Conservation (phyloP, 2,888 invertebrate genomes). For the Synanthedon myopaeformis region DNA sequence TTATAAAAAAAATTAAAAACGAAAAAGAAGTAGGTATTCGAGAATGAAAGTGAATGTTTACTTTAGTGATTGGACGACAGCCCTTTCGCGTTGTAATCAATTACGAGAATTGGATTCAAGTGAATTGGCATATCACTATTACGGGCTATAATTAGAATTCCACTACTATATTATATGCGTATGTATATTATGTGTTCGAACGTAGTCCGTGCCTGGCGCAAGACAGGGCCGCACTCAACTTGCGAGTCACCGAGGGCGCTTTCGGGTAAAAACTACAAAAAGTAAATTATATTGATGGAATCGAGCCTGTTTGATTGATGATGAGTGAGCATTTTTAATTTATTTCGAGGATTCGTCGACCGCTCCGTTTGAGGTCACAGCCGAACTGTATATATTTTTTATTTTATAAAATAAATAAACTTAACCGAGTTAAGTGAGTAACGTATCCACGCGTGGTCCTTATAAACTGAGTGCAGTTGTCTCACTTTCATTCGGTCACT, state of each 20-base stretch:
- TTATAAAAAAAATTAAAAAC: background rate
- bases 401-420: conserved; percentile 5
- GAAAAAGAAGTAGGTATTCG: background rate
- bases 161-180: background rate
- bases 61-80: background rate
- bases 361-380: conserved; percentile 39
- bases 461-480: too few species aligned
- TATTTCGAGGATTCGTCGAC: conserved; percentile 60
- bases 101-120: conserved; percentile 24
- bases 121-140: conserved; percentile 6
- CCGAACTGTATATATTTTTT: conserved; percentile 17
- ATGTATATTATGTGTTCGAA: background rate
- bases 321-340: conserved; percentile 68
- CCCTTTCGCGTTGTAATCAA: conserved; percentile 18
- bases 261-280: conserved; percentile 68
- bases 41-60: background rate
- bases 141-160: background rate
- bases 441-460: too few species aligned
- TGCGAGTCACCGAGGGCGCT: conserved; percentile 63
- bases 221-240: conserved; percentile 23
- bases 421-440: too few species aligned
- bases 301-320: conserved; percentile 68
- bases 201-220: conserved; percentile 42
- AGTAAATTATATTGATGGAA: conserved; percentile 70
- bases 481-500: too few species aligned